Base-by-base conservation (phyloP, 37 sponge, comb jelly and placozoan genomes). In the Bolinopsis microptera region DNA sequence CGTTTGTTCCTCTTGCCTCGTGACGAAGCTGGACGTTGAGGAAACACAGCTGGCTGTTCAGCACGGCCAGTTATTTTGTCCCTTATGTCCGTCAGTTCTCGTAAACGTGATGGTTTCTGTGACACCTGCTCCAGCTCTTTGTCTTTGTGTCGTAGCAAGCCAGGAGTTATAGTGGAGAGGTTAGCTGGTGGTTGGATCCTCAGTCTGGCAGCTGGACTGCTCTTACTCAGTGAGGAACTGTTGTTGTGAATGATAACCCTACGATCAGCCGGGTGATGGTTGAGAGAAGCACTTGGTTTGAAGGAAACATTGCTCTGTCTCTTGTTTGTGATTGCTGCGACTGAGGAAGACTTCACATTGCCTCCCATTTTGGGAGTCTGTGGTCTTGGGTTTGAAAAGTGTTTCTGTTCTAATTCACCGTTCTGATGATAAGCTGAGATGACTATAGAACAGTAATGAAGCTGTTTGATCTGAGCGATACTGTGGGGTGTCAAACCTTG, bases 1-100 rank as follows among this genome's bases (percentile, higher is more conserved):
- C 90, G 40, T 27, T 86, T 86, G 61, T 41, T 86, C 30, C 90
- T 39, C 90, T 86, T 86, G 26, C 90, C 90, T 24, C 90, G 90
- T 2, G 90, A 86, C 0, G 90, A 86, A 0, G 90, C 0, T 18
- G 90, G 90, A 5, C 90, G 41, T 3, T 28, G 38, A 32, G 83
- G 38, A 77, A 77, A 77, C 18, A 32, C 33, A 35, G 80, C 27
- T 35, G 27, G 80, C 1, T 77, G 33, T 18, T 27, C 32, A 34
- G 80, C 28, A 24, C 35, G 23, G 1, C 90, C 90, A 5, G 90
- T 86, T 38, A 86, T 86, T 38, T 24, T 86, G n/a, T 86, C 90
- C 30, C 90, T 38, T 2, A 86, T 86, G 28, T 86, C 90, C 2
- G 38, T 38, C 48, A 86, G 61, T 25, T 86, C 90, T 2, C 48